A percentile compares a stretch with the other conserved stretches of the same genome.
Evolutionary conservation across 2,888 invertebrate species (phyloP).

Genomic region (Scaptomyza flava): DNA sequence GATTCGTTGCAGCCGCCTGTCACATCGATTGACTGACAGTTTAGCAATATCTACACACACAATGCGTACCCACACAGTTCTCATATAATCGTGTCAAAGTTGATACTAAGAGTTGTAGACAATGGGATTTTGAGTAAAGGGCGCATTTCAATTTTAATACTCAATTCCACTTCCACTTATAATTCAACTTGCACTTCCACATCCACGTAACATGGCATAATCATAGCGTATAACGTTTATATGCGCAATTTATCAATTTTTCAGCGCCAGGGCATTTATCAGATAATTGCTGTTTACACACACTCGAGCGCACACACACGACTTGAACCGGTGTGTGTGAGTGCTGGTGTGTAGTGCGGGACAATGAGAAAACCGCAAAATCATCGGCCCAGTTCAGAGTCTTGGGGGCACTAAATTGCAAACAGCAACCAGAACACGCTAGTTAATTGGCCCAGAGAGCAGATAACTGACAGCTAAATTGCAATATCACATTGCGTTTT

Average conservation of each 20-base stretch:
- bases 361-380: constrained; percentile 71
- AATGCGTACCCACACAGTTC: constrained; percentile 10
- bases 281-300: constrained; percentile 79
- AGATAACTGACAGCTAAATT: constrained; percentile 77
- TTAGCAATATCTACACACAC: constrained; percentile 11
- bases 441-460: constrained; percentile 78
- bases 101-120: constrained; percentile 16
- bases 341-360: constrained; percentile 5
- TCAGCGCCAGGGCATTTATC: constrained; percentile 77
- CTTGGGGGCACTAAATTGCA: constrained; percentile 75
- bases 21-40: constrained; percentile 41
- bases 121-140: constrained; percentile 10
- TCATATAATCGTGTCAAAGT: constrained; percentile 18
- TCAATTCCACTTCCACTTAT: neutral
- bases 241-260: constrained; percentile 77
- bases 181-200: constrained; percentile 10
- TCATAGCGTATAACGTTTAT: constrained; percentile 75
- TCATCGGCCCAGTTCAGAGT: constrained; percentile 59
- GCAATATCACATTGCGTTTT: constrained; percentile 78
- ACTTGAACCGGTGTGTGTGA: neutral
- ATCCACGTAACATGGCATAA: constrained; percentile 58
- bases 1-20: constrained; percentile 18
- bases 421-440: constrained; percentile 53
- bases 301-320: constrained; percentile 45
- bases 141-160: constrained; percentile 26